Evolutionary conservation across 2,113 vertebrate species (phyloP).

Genomic region (Procavia capensis): DNA sequence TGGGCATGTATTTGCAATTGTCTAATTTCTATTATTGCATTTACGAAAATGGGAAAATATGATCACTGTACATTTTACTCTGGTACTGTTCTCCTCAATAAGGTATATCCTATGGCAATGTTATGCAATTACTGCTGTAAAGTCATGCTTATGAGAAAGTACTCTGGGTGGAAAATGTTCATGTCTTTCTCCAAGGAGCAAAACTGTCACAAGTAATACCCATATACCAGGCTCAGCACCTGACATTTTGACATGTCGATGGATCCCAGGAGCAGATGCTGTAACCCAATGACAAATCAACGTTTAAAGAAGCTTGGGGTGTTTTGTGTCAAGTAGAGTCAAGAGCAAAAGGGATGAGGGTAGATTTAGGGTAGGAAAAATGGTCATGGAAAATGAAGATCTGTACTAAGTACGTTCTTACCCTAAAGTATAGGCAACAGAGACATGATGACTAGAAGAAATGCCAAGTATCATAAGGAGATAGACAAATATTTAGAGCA

Average conservation of each 20-base stretch:
- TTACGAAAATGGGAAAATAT: slow-evolving; percentile 54
- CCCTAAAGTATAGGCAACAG: neutral
- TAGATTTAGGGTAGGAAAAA: neutral
- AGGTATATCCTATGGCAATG: slow-evolving; percentile 40
- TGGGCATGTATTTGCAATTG: neutral
- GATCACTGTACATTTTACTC: neutral
- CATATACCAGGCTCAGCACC: neutral
- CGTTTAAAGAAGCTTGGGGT: neutral
- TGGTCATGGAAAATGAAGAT: slow-evolving; percentile 9
- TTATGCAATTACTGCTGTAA: slow-evolving; percentile 55
- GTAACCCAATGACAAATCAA: slow-evolving; percentile 66
- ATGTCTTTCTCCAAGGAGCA: slow-evolving; percentile 47
- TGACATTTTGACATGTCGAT: slow-evolving; percentile 63
- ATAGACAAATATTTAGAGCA: neutral
- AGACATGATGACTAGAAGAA: neutral
- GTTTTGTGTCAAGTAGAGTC: slow-evolving; percentile 27
- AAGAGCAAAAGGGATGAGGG: neutral
- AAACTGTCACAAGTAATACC: slow-evolving; percentile 59
- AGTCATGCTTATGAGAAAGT: slow-evolving; percentile 49
- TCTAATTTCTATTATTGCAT: slow-evolving; percentile 58
- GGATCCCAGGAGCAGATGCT: slow-evolving; percentile 59
- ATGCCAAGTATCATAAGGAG: neutral
- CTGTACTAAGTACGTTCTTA: neutral
- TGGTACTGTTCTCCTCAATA: slow-evolving; percentile 56
- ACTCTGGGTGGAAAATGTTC: slow-evolving; percentile 44